These are phyloP conservation scores for Rhynchophorus ferrugineus DNA, from an alignment of 1,140 invertebrate genomes.

Conservation along the genomic window DNA sequence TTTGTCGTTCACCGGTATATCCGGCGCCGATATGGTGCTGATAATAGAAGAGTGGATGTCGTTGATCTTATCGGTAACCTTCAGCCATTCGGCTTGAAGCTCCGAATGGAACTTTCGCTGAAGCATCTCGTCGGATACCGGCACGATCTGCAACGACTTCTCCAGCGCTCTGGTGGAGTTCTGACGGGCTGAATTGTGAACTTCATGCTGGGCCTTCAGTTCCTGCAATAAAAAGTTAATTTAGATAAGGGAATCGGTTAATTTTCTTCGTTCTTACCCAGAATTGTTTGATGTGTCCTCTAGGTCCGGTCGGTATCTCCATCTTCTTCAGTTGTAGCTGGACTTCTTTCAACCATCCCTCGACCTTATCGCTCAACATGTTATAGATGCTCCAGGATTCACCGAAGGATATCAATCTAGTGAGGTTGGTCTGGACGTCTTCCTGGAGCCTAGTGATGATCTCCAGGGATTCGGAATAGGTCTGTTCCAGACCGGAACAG, in stretches of 20 bases:
- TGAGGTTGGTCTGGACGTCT: conserved; percentile 61
- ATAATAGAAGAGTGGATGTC: conserved; percentile 58
- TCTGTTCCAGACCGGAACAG: conserved; percentile 62
- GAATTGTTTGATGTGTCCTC: conserved; percentile 67
- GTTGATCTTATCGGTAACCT: conserved; percentile 54
- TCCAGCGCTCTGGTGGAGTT: conserved; percentile 67
- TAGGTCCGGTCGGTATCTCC: conserved; percentile 48
- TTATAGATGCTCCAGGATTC: conserved; percentile 71
- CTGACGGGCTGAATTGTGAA: conserved; percentile 68
- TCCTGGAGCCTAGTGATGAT: conserved; percentile 63
- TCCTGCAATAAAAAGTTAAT: conserved; percentile 46
- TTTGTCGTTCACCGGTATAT: conserved; percentile 63
- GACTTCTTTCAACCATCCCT: conserved; percentile 63
- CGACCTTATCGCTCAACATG: conserved; percentile 59
- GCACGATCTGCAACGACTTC: conserved; percentile 65
- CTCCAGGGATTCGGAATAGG: conserved; percentile 60
- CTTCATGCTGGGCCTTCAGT: conserved; percentile 77
- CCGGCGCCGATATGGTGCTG: conserved; percentile 59
- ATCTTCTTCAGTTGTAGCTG: conserved; percentile 54
- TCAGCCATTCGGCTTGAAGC: conserved; percentile 67
- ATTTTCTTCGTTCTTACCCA: conserved; percentile 51
- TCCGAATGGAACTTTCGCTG: conserved; percentile 69
- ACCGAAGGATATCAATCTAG: conserved; percentile 60
- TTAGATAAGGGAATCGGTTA: conserved; percentile 7
- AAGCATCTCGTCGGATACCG: conserved; percentile 70